Base-by-base conservation (phyloP, 2,113 vertebrate species). In the Isurus oxyrinchus region DNA sequence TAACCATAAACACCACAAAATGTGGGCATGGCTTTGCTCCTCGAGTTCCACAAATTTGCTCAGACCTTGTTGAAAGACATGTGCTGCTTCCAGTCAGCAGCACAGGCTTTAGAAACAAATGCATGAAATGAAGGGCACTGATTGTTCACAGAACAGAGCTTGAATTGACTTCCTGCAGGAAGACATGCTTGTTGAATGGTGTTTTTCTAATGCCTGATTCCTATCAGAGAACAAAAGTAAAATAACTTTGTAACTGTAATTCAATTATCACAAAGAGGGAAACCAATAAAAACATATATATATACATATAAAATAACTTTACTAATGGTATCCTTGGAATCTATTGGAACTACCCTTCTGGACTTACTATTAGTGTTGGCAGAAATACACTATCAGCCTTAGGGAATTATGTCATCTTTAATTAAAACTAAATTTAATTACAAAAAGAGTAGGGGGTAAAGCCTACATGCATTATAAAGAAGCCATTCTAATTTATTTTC, bases 361-460 rank as follows among this genome's bases (percentile, higher is more conserved):
- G 44, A 40, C 55, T 91, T 59, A 91, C 66, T 95, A 72, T 59
- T 95, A 95, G 63, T 72, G 66, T 95, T 59, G 31, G 66, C 66
- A 76, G 11, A 95, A 95, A 55, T 35, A 55, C 63, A 69, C 40
- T 69, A 67, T 44, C 19, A 49, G 93, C 93, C 93, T 95, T 69
- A 66, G 93, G 66, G 93, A 95, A 95, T 95, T 95, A 69, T 95
- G 61, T 95, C 61, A 49, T 95, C 63, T 95, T 95, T 95, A 95
- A 67, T 67, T 95, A 67, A 95, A 67, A 95, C 40, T 95, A 95
- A 95, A 95, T 95, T 95, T 95, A 67, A 67, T 95, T 95, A 95
- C 63, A 69, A 67, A 63, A 59, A 53, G 63, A 95, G 94, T 95
- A 95, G 66, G 94, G 94, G 94, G 94, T 95, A 95, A 95, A 95